Base-by-base conservation (phyloP, 1,140 invertebrate species). In the Scylla paramamosain region DNA sequence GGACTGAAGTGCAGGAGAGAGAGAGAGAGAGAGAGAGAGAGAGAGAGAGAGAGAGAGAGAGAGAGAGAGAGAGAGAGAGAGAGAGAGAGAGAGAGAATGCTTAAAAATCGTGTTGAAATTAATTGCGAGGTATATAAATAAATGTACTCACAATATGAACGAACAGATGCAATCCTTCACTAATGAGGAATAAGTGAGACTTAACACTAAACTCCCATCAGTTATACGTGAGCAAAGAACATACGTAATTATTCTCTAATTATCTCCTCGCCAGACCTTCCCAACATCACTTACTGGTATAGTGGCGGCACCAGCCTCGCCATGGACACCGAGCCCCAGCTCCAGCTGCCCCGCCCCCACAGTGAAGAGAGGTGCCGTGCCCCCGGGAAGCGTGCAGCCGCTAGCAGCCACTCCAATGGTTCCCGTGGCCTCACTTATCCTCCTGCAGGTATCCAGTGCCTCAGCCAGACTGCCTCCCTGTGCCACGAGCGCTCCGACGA, bases 301-400 rank as follows among this genome's bases (percentile, higher is more conserved):
- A 96, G 98, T 97, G 95, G 97, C 97, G 20, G 98, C 98, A 31
- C 98, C 98, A n/a, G 98, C 98, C 97, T 99, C 98, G 0, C 98
- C 98, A 97, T 99, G 98, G 89, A 99, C 97, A 91, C 98, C 98
- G 32, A 98, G 97, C 0, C 98, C 98, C 12, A 99, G 97, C 97
- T 99, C 98, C 97, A 99, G 98, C 97, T 98, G 97, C 96, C 98
- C 98, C 0, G 97, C 91, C 12, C 97, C 97, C 46, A 99, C 97
- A 29, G 97, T 97, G 96, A 99, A 99, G 14, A 94, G 93, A 8
- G 94, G 88, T 14, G 52, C 29, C 0, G 59, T 14, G 29, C 94
- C 93, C 97, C 98, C 98, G 95, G 98, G 98, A 77, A 99, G 97
- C 90, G 97, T 98, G 96, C 98, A 98, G 0, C 98, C 97, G 20